phyloP scores from a whole-genome alignment of 2,888 invertebrate species.

The Yponomeuta malinellus region DNA sequence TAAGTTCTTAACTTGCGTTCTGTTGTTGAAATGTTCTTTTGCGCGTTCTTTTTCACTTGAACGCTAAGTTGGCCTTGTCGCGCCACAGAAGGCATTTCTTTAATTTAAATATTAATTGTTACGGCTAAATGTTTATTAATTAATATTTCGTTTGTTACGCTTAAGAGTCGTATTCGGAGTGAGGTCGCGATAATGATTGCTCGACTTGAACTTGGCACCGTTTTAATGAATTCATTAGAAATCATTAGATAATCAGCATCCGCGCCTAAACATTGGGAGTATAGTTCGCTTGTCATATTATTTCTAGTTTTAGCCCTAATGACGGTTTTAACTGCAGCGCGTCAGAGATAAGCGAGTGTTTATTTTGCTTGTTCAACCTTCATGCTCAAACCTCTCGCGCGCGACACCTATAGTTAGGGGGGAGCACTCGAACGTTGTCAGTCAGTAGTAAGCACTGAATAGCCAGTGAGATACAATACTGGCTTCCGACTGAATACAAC shows the following conservation, averaged over 20 bases:
- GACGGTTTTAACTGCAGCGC: too few relatives aligned
- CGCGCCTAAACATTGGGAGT: background rate
- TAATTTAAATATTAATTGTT: slow-evolving; percentile 2
- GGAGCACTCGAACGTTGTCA: background rate
- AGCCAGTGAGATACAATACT: background rate
- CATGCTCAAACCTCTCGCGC: background rate
- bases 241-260: background rate
- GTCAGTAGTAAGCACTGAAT: background rate
- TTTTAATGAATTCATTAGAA: background rate
- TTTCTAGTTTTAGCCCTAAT: background rate
- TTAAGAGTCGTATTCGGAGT: background rate
- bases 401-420: background rate
- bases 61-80: background rate
- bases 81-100: slow-evolving; percentile 1
- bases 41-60: background rate
- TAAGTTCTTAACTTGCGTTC: background rate
- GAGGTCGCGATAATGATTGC: background rate
- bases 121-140: background rate
- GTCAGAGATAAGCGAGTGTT: too few relatives aligned
- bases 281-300: background rate
- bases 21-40: background rate
- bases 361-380: background rate
- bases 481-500: too few relatives aligned
- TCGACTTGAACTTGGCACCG: background rate
- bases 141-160: background rate